phyloP scores from a whole-genome alignment of 2,888 invertebrate genomes.

The Drosophila prolongata region DNA sequence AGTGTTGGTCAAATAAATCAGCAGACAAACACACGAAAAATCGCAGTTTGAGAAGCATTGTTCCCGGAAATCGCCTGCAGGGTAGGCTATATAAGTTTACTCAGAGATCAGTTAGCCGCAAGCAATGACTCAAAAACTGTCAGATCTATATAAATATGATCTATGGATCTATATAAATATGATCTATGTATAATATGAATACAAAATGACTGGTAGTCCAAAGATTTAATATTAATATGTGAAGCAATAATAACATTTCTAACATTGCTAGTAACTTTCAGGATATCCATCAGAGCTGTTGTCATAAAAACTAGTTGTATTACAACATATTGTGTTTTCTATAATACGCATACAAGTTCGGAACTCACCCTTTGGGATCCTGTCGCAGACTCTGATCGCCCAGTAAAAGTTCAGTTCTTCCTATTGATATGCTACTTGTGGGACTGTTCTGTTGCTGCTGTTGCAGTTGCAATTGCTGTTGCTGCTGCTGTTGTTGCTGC shows the following conservation, averaged over 20 bases:
- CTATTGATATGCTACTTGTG: conserved; percentile 85
- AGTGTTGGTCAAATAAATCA: conserved; percentile 16
- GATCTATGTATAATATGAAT: too few species aligned
- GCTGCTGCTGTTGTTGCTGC: conserved; percentile 43
- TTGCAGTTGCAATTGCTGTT: conserved; percentile 46
- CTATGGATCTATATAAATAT: too few species aligned
- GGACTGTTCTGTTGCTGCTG: conserved; percentile 80
- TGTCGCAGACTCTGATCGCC: conserved; percentile 83
- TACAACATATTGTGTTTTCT: too few species aligned
- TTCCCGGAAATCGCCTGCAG: conserved; percentile 10
- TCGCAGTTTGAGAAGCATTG: conserved; percentile 25
- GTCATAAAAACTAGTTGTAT: too few species aligned
- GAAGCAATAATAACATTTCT: too few species aligned
- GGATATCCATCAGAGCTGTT: too few species aligned
- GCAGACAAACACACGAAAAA: conserved; percentile 6
- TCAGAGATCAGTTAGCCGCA: conserved; percentile 7
- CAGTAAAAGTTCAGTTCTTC: conserved; percentile 84
- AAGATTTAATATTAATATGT: too few species aligned
- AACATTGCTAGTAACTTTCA: too few species aligned
- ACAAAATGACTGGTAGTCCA: too few species aligned
- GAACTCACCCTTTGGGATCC: conserved; percentile 81
- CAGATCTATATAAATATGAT: too few species aligned
- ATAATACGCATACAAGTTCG: neutral
- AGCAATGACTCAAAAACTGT: conserved; percentile 19
- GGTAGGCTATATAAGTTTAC: conserved; percentile 46